phyloP scores from a whole-genome alignment of 2,113 vertebrate genomes.

The Austrofundulus limnaeus region DNA sequence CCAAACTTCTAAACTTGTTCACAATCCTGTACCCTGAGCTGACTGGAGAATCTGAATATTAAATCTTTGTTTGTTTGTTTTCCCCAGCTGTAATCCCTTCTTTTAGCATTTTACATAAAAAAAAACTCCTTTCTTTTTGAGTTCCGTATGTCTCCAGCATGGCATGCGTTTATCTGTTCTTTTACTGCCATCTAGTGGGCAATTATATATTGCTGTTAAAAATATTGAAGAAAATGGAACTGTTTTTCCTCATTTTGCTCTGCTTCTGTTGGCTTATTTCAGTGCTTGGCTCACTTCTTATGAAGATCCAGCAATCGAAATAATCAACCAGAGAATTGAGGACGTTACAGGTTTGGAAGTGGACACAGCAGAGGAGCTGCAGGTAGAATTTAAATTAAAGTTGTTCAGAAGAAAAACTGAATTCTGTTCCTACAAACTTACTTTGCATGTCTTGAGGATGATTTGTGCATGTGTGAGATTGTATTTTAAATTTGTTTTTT shows the following conservation, averaged over 20 bases:
- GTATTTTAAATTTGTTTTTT: background rate
- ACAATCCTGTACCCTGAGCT: constrained; percentile 50
- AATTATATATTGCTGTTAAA: background rate
- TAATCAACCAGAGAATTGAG: constrained; percentile 91
- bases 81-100: background rate
- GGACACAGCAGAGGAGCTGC: constrained; percentile 95
- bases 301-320: constrained; percentile 88
- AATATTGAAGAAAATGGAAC: no score
- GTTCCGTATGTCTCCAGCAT: constrained; percentile 38
- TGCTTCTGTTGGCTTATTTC: constrained; percentile 18
- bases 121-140: background rate
- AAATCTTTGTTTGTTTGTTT: background rate
- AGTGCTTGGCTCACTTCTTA: constrained; percentile 94
- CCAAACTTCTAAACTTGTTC: background rate
- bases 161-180: constrained; percentile 1
- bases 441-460: background rate
- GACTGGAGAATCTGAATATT: constrained; percentile 66
- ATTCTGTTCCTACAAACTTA: fast-evolving
- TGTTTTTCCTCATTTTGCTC: constrained; percentile 1
- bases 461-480: background rate
- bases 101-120: background rate
- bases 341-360: constrained; percentile 93
- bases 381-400: constrained; percentile 66
- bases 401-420: background rate
- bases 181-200: constrained; percentile 58